phyloP scores from a whole-genome alignment of 2,888 invertebrate species.

The Folsomia manolachei region DNA sequence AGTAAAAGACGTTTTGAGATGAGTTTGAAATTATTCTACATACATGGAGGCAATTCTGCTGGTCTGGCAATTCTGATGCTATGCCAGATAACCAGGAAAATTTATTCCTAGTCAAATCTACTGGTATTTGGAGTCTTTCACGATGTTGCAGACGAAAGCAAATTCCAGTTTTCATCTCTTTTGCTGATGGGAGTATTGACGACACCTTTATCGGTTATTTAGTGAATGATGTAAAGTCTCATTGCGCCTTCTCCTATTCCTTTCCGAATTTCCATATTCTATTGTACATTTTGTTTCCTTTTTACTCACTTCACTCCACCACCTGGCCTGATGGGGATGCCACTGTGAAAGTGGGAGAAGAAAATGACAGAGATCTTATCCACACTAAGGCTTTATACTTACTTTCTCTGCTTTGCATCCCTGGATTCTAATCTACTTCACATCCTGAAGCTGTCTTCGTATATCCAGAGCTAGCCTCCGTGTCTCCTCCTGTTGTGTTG shows the following conservation, averaged over 20 bases:
- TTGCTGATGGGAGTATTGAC: background rate
- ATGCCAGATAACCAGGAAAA: background rate
- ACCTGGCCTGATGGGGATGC: too few species aligned
- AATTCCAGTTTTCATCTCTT: conserved; percentile 1
- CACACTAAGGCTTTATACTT: background rate
- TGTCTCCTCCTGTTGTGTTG: background rate
- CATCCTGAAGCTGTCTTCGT: background rate
- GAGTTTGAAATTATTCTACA: background rate
- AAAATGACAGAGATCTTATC: background rate
- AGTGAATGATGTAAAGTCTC: conserved; percentile 1
- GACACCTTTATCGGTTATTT: conserved; percentile 9
- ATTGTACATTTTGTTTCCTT: background rate
- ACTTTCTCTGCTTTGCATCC: background rate
- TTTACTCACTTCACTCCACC: background rate
- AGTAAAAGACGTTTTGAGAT: background rate
- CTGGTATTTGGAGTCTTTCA: background rate
- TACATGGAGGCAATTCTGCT: background rate
- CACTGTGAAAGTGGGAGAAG: background rate
- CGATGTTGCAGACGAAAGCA: background rate
- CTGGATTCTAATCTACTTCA: background rate
- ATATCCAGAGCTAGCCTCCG: background rate
- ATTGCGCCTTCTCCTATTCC: background rate
- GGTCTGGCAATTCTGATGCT: too few species aligned
- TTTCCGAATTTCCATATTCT: conserved; percentile 10
- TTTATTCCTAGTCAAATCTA: background rate